Evolutionary conservation across 2,888 invertebrate species (phyloP), one percentile per base, ranked within the genome.

Genomic region (Cerceris ruficornis): DNA sequence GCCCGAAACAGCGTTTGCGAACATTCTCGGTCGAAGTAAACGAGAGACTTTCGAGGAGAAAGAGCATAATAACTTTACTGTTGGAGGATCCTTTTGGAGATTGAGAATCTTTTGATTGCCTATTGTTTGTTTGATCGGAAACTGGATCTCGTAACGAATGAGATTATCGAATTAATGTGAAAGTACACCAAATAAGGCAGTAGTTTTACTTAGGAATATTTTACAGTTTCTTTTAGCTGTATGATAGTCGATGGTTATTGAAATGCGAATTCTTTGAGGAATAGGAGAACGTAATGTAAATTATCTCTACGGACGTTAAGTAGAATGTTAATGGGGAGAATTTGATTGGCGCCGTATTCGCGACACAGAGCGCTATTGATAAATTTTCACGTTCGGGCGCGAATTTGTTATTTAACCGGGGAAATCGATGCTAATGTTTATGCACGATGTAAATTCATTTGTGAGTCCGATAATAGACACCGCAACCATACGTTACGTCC

Each of bases 381-480:
- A 28, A 49, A 57, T 64, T 59, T 69, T 46, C 41, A 0, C n/a
- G 41, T 28, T 28, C 61, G 39, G 52, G 49, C 2, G 28, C 11
- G 41, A 62, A 61, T 75, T 80, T 59, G 75, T 80, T 60, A 64
- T 52, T 75, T 62, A 61, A 50, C 58, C 43, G 6, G 8, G 28
- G 60, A 42, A 46, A 75, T 71, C 68, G 60, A 61, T 55, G 73
- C 64, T 77, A 84, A 73, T 67, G 64, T 69, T 61, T 84, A 69
- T 59, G 72, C 66, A 61, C 41, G 59, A 52, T 66, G 70, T 66
- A 79, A 75, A 86, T 86, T 65, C 58, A 52, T 52, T 58, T 65
- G 68, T 73, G 79, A 85, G 74, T 71, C 72, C 59, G 81, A 77
- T 86, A 83, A 85, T 86, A 86, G 82, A 85, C 79, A 81, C 67